These are phyloP conservation scores for Clavelina lepadiformis DNA, from an alignment of 23 tunicate genomes.

Conservation along the genomic window DNA sequence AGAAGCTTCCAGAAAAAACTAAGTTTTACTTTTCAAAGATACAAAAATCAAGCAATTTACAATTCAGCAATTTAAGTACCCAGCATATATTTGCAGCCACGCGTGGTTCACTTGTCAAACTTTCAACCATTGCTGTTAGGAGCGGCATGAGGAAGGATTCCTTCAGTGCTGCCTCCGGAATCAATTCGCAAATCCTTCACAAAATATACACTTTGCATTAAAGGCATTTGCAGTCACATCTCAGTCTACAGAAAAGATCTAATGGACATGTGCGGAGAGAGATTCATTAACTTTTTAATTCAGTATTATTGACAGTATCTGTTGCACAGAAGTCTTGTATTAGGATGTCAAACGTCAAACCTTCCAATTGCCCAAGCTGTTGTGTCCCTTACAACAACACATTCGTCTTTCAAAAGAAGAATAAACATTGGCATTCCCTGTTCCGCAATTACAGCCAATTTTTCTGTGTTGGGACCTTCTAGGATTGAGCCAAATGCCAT, in stretches of 20 bases:
- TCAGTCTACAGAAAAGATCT: no score
- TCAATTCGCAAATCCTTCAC: constrained; percentile 81
- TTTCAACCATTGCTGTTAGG: constrained; percentile 75
- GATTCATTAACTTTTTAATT: background rate
- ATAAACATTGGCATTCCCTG: constrained; percentile 80
- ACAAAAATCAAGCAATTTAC: no score
- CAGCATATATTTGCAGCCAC: constrained; percentile 97
- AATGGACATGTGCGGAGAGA: background rate
- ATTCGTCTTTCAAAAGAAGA: constrained; percentile 52
- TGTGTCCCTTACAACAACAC: constrained; percentile 94
- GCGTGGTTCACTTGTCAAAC: constrained; percentile 73
- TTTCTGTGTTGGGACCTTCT: constrained; percentile 84
- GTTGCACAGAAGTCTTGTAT: background rate
- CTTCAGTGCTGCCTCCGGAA: constrained; percentile 79
- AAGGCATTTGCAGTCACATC: no score
- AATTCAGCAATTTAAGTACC: no score
- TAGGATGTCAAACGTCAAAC: no score
- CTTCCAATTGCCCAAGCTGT: constrained; percentile 99
- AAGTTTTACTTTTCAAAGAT: no score
- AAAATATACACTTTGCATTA: no score
- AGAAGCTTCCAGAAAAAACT: no score
- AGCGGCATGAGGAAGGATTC: constrained; percentile 51
- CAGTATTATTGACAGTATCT: background rate
- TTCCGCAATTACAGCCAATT: constrained; percentile 48
- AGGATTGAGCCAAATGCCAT: constrained; percentile 97